Percentiles rank a stretch among this genome's conserved stretches.
phyloP scores from a whole-genome alignment of 2,113 vertebrate genomes.

The Fulmarus glacialis region DNA sequence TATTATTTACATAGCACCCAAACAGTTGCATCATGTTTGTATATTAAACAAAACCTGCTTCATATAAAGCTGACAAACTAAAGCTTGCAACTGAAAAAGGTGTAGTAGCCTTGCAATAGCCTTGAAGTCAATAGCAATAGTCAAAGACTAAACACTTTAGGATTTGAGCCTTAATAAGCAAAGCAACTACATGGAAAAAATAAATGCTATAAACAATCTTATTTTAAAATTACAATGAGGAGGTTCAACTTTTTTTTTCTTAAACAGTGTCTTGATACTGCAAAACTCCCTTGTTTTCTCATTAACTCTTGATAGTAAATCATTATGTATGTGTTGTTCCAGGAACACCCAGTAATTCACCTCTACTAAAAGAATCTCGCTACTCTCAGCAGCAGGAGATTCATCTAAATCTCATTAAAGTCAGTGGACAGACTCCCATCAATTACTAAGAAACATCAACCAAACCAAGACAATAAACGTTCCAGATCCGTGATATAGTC shows the following conservation, averaged over 20 bases:
- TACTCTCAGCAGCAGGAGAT: neutral
- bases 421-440: neutral
- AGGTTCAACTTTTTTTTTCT: neutral
- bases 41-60: constrained; percentile 29
- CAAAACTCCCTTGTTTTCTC: neutral
- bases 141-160: neutral
- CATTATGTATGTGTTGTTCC: neutral
- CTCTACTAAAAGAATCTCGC: neutral
- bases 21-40: constrained; percentile 20
- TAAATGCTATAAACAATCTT: neutral
- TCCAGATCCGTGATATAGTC: neutral
- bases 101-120: neutral
- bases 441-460: neutral
- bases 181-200: neutral
- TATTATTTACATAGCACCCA: constrained; percentile 22
- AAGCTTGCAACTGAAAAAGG: neutral
- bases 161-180: neutral
- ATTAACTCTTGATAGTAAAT: neutral
- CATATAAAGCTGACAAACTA: neutral
- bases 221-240: neutral
- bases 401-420: neutral
- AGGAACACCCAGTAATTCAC: neutral
- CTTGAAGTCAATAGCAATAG: neutral
- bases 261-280: neutral
- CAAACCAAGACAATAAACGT: neutral